Percentiles rank a stretch among this genome's conserved stretches.
Evolutionary conservation across 2,888 invertebrate genomes (phyloP).

Genomic region (Cecidostiba fungosa): DNA sequence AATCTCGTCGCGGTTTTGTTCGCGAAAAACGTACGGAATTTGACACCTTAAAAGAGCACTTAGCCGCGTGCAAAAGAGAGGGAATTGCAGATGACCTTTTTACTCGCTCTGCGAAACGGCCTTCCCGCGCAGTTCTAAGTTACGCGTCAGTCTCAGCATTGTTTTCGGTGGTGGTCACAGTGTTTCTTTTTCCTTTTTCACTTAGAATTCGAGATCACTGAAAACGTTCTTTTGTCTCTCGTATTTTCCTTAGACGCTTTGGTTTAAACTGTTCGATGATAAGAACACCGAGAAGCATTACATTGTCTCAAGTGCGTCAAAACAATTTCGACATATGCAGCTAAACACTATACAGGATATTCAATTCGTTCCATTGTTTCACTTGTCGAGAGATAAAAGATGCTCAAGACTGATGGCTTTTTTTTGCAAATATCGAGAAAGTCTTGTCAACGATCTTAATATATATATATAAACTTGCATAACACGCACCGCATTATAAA

Average conservation of each 20-base stretch:
- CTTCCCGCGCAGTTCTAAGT: constrained; percentile 52
- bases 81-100: constrained; percentile 56
- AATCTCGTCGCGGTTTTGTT: neutral
- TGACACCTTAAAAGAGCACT: constrained; percentile 11
- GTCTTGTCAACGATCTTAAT: constrained; percentile 56
- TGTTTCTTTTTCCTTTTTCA: constrained; percentile 14
- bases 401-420: neutral
- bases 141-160: constrained; percentile 40
- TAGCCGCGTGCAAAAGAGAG: constrained; percentile 12
- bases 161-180: constrained; percentile 41
- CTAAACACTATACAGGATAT: neutral
- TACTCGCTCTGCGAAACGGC: constrained; percentile 57
- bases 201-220: neutral
- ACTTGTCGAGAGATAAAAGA: constrained; percentile 8
- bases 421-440: constrained; percentile 16
- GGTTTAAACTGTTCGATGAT: too few relatives aligned
- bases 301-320: too few relatives aligned
- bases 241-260: neutral
- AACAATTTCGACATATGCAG: neutral
- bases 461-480: constrained; percentile 55
- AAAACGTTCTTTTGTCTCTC: neutral
- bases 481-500: constrained; percentile 53
- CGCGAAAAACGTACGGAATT: neutral
- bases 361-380: constrained; percentile 33
- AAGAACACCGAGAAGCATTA: too few relatives aligned